Conservation (phyloP, 1,140 invertebrate genomes). For the Cotesia chilonis region DNA sequence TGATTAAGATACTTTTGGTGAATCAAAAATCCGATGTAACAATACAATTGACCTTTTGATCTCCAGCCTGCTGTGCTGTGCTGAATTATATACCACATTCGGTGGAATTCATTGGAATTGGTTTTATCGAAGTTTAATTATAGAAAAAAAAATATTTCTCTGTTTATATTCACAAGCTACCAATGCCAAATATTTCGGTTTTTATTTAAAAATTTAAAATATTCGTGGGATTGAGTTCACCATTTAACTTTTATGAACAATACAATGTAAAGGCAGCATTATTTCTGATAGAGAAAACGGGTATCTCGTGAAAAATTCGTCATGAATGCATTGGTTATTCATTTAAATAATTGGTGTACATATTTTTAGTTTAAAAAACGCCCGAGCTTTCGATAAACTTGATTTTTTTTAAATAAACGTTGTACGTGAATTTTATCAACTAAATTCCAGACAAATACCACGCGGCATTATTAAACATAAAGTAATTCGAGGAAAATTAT, state of each 20-base stretch:
- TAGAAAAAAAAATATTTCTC: slow-evolving; percentile 1
- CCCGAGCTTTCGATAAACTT: slow-evolving; percentile 1
- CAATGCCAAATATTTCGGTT: too few species aligned
- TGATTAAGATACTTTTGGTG: slow-evolving; percentile 41
- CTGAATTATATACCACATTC: background rate
- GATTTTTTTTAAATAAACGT: slow-evolving; percentile 23
- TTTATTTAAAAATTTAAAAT: too few species aligned
- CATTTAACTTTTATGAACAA: too few species aligned
- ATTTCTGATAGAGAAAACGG: too few species aligned
- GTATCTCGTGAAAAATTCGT: background rate
- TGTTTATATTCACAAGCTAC: background rate
- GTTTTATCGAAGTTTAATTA: background rate
- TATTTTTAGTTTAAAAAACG: background rate
- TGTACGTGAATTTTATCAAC: slow-evolving; percentile 16
- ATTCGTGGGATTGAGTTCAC: too few species aligned
- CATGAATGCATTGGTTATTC: background rate
- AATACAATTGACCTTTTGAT: too few species aligned
- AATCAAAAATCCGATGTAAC: slow-evolving; percentile 25
- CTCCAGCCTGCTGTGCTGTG: too few species aligned
- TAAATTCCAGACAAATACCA: slow-evolving; percentile 10
- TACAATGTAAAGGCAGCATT: too few species aligned
- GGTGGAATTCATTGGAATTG: background rate
- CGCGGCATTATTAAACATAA: slow-evolving; percentile 30
- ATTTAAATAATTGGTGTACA: slow-evolving; percentile 25
- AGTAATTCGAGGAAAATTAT: slow-evolving; percentile 33